A percentile compares a stretch with the other conserved stretches of the same genome.
phyloP scores from a whole-genome alignment of 2,113 vertebrate species.

The Sakesphorus luctuosus region DNA sequence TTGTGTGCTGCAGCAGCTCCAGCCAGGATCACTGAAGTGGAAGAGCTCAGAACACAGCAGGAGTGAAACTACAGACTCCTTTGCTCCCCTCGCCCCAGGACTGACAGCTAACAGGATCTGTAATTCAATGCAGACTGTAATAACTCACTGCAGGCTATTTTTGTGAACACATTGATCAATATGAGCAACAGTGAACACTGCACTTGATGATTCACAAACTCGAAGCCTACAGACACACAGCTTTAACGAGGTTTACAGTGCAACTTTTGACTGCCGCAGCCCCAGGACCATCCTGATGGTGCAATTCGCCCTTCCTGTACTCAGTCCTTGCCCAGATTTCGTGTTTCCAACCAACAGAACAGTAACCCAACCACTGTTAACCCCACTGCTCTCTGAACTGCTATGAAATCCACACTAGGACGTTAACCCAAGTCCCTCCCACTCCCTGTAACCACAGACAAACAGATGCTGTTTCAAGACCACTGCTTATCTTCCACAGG shows the following conservation, averaged over 20 bases:
- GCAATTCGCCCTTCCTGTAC: neutral
- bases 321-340: neutral
- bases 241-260: neutral
- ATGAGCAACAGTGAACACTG: neutral
- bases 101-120: fast-evolving
- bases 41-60: neutral
- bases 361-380: neutral
- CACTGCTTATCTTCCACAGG: neutral
- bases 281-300: neutral
- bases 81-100: neutral
- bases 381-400: neutral
- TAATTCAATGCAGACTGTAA: fast-evolving
- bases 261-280: neutral
- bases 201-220: slow-evolving; percentile 18
- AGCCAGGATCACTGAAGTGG: neutral
- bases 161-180: neutral
- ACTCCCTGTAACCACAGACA: fast-evolving
- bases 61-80: neutral
- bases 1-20: neutral
- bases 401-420: neutral
- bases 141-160: neutral
- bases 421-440: neutral
- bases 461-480: neutral
- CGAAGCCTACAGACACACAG: neutral
- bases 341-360: neutral